phyloP scores from a whole-genome alignment of 1,140 invertebrate species.

The Drosophila punjabiensis region DNA sequence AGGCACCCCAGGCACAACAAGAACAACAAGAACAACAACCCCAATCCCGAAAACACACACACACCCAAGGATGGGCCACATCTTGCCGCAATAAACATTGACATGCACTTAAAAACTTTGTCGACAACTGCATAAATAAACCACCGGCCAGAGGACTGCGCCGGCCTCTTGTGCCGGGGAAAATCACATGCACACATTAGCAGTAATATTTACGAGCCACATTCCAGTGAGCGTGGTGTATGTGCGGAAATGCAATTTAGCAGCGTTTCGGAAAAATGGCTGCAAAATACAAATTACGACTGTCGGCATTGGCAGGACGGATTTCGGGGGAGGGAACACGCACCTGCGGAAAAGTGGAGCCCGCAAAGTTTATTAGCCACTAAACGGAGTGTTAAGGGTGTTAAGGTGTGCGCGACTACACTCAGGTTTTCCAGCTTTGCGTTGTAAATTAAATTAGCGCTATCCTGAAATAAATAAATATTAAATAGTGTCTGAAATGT shows the following conservation, averaged over 20 bases:
- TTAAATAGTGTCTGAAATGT: background rate
- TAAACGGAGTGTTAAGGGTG: constrained; percentile 15
- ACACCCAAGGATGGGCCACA: constrained; percentile 26
- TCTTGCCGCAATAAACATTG: constrained; percentile 63
- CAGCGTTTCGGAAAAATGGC: constrained; percentile 40
- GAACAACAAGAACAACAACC: background rate
- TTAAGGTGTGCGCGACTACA: background rate
- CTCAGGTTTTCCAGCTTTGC: background rate
- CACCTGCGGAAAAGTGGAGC: constrained; percentile 39
- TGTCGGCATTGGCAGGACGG: constrained; percentile 18
- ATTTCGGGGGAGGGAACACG: constrained; percentile 14
- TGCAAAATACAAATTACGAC: constrained; percentile 48
- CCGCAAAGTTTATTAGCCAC: constrained; percentile 34
- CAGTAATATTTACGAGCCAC: constrained; percentile 46
- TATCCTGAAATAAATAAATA: background rate
- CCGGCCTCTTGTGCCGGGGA: background rate
- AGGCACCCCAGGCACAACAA: background rate
- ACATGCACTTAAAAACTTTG: constrained; percentile 72
- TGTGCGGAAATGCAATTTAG: constrained; percentile 46
- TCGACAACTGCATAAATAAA: constrained; percentile 54
- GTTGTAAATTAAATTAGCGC: background rate
- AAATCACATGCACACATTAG: constrained; percentile 52
- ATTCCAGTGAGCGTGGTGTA: constrained; percentile 8
- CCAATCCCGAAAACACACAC: constrained; percentile 5
- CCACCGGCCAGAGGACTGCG: constrained; percentile 9